Conservation (phyloP, 2,113 vertebrate species). For the Oreochromis spilurus region DNA sequence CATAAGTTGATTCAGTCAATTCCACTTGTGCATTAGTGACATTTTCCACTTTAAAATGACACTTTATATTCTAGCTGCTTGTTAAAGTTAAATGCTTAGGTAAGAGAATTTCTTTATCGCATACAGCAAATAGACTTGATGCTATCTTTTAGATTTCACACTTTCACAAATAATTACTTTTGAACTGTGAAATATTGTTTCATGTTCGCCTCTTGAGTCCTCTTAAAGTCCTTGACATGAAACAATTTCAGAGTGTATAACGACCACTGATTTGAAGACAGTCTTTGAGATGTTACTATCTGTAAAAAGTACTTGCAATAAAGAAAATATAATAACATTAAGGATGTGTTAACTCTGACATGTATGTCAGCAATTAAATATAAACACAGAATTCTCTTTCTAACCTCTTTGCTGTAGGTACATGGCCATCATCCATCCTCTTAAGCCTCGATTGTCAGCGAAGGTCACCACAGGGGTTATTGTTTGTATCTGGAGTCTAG, state of each 20-base stretch:
- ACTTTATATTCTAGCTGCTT: background rate
- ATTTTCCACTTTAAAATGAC: background rate
- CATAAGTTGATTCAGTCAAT: background rate
- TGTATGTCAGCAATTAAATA: background rate
- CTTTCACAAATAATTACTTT: background rate
- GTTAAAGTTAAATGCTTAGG: background rate
- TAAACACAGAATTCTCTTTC: background rate
- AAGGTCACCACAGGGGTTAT: constrained; percentile 89
- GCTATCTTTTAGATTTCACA: background rate
- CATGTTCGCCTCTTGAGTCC: background rate
- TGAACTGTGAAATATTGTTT: background rate
- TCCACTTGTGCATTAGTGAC: background rate
- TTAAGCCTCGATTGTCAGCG: constrained; percentile 92
- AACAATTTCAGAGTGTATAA: background rate
- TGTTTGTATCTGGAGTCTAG: constrained; percentile 90
- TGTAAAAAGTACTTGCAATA: background rate
- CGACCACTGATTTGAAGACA: background rate
- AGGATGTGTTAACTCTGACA: background rate
- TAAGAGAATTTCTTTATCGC: background rate
- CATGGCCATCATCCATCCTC: constrained; percentile 95
- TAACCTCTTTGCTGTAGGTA: constrained; percentile 76
- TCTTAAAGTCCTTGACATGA: background rate
- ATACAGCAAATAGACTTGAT: background rate
- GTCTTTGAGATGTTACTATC: background rate
- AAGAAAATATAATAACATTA: background rate